A percentile compares a stretch with the other conserved stretches of the same genome.
Evolutionary conservation across 2,888 invertebrate genomes (phyloP).

Genomic region (Euzetes globulus): DNA sequence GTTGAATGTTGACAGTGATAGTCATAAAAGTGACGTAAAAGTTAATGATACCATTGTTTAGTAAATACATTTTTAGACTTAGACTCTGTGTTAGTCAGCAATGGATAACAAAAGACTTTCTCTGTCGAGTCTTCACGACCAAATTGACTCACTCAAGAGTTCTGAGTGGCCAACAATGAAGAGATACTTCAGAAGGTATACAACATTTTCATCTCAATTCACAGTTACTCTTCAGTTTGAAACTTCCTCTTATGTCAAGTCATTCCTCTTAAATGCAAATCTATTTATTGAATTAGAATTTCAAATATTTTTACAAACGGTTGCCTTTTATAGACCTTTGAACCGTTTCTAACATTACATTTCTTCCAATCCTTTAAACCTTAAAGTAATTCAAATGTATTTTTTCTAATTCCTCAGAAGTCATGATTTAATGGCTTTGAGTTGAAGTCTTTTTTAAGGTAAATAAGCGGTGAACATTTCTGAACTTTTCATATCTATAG

Average conservation of each 20-base stretch:
- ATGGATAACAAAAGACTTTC: constrained; percentile 24
- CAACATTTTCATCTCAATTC: not conserved
- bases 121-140: constrained; percentile 29
- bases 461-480: too few relatives aligned
- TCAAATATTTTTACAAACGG: too few relatives aligned
- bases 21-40: not conserved
- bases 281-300: not conserved
- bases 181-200: constrained; percentile 32
- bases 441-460: too few relatives aligned
- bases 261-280: not conserved
- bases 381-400: too few relatives aligned
- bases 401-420: too few relatives aligned
- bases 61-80: not conserved
- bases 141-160: constrained; percentile 21
- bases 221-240: not conserved
- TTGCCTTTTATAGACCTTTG: too few relatives aligned
- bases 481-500: too few relatives aligned
- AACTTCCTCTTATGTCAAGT: not conserved
- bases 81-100: not conserved
- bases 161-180: constrained; percentile 31
- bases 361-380: too few relatives aligned
- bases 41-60: not conserved
- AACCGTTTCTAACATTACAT: too few relatives aligned
- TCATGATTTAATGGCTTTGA: too few relatives aligned
- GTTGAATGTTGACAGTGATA: not conserved